Base-by-base conservation (phyloP, 2,797 vertebrate species). In the Danio tinwini region DNA sequence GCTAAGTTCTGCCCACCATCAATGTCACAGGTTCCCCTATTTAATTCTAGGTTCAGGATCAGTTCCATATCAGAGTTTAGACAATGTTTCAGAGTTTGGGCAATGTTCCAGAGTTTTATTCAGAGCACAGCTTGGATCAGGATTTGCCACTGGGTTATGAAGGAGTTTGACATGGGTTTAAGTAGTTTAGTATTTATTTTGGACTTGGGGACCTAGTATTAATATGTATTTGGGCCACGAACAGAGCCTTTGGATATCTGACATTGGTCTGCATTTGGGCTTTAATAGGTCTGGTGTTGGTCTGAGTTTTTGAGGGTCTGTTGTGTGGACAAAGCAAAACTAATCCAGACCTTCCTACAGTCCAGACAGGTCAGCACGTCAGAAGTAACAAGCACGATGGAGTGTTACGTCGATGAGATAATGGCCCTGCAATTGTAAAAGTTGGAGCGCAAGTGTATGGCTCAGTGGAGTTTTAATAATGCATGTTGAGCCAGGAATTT, bases 391-490 rank as follows among this genome's bases (percentile, higher is more conserved):
- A 52, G 39, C 13, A 42, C 44, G 49, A 67, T 80, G 64, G 63
- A 45, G 45, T 76, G 21, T 74, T 56, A 61, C 59, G 39, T 39
- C n/a, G 19, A 61, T 44, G 29, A 63, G 56, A 56, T 78, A 53
- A 64, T 56, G 55, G 64, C 12, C 19, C 72, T 68, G 19, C 53
- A 69, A 45, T 69, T 77, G 40, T 39, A 61, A n/a, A 40, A 59
- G 9, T 47, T 45, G 29, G 13, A n/a, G 47, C 29, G 52, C 40
- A 74, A 53, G 62, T 5, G 3, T 29, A 62, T 61, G 65, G 21
- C 40, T 47, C 29, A 16, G 39, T 45, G 44, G 49, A 40, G 71
- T 16, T 61, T 69, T 47, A 82, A 69, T 78, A 78, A 82, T 74
- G 40, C 21, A 82, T 53, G 45, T 39, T 52, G 59, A 62, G 52